Conservation (phyloP, 2,888 invertebrate species). For the Noctua comes region DNA sequence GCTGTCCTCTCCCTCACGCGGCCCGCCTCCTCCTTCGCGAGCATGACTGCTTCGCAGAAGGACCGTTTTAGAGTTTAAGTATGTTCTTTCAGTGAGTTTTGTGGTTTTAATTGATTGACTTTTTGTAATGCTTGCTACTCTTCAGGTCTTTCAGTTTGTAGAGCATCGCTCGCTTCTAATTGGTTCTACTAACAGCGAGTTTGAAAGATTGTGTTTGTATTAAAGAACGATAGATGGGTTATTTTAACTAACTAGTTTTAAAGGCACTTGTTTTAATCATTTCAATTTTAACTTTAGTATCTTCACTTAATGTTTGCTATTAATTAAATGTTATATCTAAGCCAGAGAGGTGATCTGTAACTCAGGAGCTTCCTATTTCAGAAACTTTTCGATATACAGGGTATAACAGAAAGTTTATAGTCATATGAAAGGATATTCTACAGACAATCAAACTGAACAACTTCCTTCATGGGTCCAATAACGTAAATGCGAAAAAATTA, state of each 20-base stretch:
- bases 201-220: neutral
- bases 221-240: neutral
- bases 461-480: too few relatives aligned
- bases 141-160: neutral
- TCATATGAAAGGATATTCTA: too few relatives aligned
- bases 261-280: neutral
- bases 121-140: neutral
- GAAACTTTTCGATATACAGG: neutral
- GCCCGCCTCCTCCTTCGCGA: too few relatives aligned
- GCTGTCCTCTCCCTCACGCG: too few relatives aligned
- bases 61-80: neutral
- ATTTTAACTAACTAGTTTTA: neutral
- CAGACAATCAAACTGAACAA: too few relatives aligned
- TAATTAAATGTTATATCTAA: neutral
- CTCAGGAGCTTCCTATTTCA: neutral
- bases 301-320: neutral
- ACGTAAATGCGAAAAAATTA: too few relatives aligned
- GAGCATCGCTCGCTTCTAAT: neutral
- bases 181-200: neutral
- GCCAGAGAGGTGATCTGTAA: neutral
- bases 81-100: neutral
- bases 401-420: too few relatives aligned
- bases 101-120: neutral
- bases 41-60: too few relatives aligned
- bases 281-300: neutral